phyloP scores from a whole-genome alignment of 2,113 vertebrate genomes.

The Sorex araneus region DNA sequence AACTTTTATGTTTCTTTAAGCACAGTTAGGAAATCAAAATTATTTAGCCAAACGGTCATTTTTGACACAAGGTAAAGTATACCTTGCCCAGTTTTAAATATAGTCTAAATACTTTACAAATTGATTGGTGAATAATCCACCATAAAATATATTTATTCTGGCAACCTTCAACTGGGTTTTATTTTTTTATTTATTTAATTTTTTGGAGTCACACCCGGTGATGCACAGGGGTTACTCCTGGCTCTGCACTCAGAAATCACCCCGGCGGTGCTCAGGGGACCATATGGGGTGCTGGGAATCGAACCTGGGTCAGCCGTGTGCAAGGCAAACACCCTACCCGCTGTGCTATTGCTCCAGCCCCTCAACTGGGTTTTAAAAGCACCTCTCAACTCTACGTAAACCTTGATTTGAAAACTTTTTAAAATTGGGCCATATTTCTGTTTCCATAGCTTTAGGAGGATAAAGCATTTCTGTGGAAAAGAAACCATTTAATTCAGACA shows the following conservation, averaged over 20 bases:
- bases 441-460: neutral
- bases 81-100: conserved; percentile 70
- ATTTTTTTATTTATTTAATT: too few relatives aligned
- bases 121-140: conserved; percentile 65
- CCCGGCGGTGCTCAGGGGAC: too few relatives aligned
- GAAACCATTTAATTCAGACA: conserved; percentile 36
- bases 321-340: too few relatives aligned
- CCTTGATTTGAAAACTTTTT: neutral
- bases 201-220: too few relatives aligned
- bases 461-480: neutral
- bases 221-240: too few relatives aligned
- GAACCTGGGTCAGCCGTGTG: too few relatives aligned
- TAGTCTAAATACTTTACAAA: conserved; percentile 61
- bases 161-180: conserved; percentile 36
- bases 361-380: conserved; percentile 42
- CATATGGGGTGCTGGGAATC: too few relatives aligned
- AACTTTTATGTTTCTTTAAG: conserved; percentile 76
- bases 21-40: conserved; percentile 62
- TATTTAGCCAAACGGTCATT: conserved; percentile 68
- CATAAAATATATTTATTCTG: conserved; percentile 65
- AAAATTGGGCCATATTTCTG: neutral
- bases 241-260: too few relatives aligned
- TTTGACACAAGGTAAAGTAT: conserved; percentile 69
- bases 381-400: conserved; percentile 30
- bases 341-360: too few relatives aligned